Percentiles rank a stretch among this genome's conserved stretches.
Evolutionary conservation across 2,888 invertebrate genomes (phyloP).

Genomic region (Eledona agricola): DNA sequence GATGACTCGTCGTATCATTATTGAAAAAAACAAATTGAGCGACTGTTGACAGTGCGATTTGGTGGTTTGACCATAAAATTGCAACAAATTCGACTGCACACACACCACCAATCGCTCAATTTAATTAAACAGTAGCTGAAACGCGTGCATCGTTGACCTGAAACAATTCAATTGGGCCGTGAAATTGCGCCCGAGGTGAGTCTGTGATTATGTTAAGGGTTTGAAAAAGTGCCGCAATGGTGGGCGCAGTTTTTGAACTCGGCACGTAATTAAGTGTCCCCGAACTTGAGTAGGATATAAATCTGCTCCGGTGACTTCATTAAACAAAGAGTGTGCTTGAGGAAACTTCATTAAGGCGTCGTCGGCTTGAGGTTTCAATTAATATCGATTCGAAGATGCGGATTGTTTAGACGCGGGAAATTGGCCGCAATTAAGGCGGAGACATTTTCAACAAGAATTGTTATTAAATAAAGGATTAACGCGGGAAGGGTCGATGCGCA

Average conservation of each 20-base stretch:
- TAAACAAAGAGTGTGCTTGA: constrained; percentile 45
- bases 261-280: constrained; percentile 49
- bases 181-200: constrained; percentile 42
- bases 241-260: constrained; percentile 31
- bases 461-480: constrained; percentile 9
- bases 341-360: constrained; percentile 54
- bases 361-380: constrained; percentile 51
- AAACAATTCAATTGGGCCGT: constrained; percentile 14
- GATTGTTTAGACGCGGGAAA: constrained; percentile 44
- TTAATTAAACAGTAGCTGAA: constrained; percentile 25
- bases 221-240: constrained; percentile 34
- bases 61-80: constrained; percentile 18
- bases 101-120: constrained; percentile 13
- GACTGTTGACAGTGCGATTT: not conserved
- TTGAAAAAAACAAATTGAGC: too few relatives aligned
- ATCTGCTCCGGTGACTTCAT: constrained; percentile 47
- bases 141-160: constrained; percentile 22
- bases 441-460: constrained; percentile 1
- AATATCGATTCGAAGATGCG: constrained; percentile 49
- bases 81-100: constrained; percentile 12
- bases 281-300: constrained; percentile 46
- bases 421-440: constrained; percentile 22
- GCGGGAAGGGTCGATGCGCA: constrained; percentile 30
- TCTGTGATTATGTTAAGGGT: constrained; percentile 30
- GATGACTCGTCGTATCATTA: too few relatives aligned